phyloP scores from a whole-genome alignment of 2,113 vertebrate genomes.

The Chamaetylas fuelleborni region DNA sequence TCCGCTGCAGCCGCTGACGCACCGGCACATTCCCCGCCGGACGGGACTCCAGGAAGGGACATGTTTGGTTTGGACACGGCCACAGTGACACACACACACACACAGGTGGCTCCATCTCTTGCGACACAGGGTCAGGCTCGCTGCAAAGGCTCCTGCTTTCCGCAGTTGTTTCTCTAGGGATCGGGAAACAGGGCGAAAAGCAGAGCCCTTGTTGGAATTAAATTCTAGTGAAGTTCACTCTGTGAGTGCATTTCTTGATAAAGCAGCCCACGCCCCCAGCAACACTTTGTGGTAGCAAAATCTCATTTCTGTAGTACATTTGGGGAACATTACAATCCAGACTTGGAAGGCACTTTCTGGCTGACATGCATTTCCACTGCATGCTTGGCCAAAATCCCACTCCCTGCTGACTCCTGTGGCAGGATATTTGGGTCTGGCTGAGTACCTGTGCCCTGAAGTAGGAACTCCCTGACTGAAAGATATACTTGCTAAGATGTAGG shows the following conservation, averaged over 20 bases:
- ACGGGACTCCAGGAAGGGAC: neutral
- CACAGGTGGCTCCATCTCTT: conserved; percentile 9
- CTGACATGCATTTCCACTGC: neutral
- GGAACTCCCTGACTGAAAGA: neutral
- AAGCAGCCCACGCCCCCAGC: neutral
- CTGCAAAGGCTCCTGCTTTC: neutral
- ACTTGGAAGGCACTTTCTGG: neutral
- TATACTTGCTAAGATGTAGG: accelerated
- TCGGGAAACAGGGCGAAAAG: neutral
- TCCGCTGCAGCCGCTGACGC: neutral
- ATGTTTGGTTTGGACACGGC: neutral
- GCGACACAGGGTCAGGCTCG: neutral
- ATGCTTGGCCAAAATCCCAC: neutral
- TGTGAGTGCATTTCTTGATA: accelerated
- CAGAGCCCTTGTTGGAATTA: accelerated
- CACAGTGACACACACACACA: neutral
- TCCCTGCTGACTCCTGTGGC: neutral
- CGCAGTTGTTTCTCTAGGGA: neutral
- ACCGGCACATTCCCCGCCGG: neutral
- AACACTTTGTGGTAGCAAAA: neutral
- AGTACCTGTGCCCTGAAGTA: neutral
- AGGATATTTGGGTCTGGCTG: neutral
- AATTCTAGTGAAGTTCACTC: neutral
- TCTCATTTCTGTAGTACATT: neutral
- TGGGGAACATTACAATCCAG: neutral